phyloP scores from a whole-genome alignment of 2,797 vertebrate genomes.

The Meriones psammophilus region DNA sequence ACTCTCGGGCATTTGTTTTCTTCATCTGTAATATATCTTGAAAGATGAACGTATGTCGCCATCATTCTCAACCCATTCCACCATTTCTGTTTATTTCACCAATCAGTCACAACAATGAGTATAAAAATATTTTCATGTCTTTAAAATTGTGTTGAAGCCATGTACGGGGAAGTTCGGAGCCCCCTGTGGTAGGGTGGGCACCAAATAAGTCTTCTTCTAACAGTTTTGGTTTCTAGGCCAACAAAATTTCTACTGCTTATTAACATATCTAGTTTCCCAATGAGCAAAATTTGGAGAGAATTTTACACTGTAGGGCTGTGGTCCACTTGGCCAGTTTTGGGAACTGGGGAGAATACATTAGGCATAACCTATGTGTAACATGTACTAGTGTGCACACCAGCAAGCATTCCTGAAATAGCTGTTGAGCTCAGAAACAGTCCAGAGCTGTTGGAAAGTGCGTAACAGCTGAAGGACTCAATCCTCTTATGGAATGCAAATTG shows the following conservation, averaged over 20 bases:
- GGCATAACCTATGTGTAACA: background rate
- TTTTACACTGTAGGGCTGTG: background rate
- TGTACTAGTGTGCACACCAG: background rate
- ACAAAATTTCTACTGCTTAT: background rate
- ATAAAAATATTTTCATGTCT: background rate
- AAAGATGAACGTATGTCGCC: background rate
- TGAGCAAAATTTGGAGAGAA: background rate
- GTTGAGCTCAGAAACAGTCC: background rate
- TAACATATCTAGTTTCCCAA: background rate
- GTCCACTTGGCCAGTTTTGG: background rate
- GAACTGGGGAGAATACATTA: background rate
- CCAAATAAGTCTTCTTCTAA: background rate
- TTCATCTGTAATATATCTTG: background rate
- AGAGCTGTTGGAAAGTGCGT: background rate
- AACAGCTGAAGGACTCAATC: background rate
- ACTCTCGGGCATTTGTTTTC: background rate
- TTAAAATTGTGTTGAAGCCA: background rate
- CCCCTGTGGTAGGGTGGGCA: too few species aligned
- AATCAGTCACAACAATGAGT: background rate
- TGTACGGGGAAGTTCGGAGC: background rate
- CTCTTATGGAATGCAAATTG: background rate
- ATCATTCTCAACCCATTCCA: background rate
- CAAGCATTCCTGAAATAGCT: background rate
- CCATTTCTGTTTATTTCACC: background rate
- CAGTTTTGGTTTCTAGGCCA: background rate